These are phyloP conservation scores for Apotomis turbidana DNA, from an alignment of 2,888 invertebrate species.

Conservation along the genomic window DNA sequence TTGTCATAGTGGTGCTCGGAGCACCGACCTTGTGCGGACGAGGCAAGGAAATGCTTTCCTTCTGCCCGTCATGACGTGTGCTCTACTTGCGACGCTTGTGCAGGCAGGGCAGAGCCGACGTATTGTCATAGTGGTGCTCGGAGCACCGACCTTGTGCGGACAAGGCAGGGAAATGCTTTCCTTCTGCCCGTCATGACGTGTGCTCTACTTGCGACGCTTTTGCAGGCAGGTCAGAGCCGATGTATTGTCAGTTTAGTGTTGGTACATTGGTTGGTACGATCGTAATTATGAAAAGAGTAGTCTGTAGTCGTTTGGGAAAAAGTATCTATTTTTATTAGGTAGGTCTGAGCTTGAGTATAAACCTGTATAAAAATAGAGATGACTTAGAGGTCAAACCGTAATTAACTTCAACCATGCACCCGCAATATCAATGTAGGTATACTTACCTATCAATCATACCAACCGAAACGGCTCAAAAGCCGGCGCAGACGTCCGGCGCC, in stretches of 20 bases:
- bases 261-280: not conserved
- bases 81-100: constrained; percentile 13
- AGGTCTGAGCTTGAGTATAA: not conserved
- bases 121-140: constrained; percentile 35
- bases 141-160: not conserved
- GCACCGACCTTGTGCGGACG: constrained; percentile 73
- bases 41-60: constrained; percentile 77
- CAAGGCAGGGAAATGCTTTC: constrained; percentile 52
- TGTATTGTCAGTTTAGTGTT: too few relatives aligned
- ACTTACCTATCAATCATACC: constrained; percentile 28
- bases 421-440: constrained; percentile 6
- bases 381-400: not conserved
- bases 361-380: not conserved
- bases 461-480: constrained; percentile 29
- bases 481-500: constrained; percentile 40
- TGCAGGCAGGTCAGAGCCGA: too few relatives aligned
- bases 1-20: constrained; percentile 63
- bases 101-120: not conserved
- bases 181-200: constrained; percentile 47
- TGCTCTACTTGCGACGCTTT: constrained; percentile 24
- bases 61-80: constrained; percentile 34
- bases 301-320: too few relatives aligned
- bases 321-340: not conserved
- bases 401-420: constrained; percentile 2
- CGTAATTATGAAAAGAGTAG: too few relatives aligned